Evolutionary conservation across 2,113 vertebrate genomes (phyloP), one percentile per base, ranked within the genome.

Genomic region (Ochotona princeps): DNA sequence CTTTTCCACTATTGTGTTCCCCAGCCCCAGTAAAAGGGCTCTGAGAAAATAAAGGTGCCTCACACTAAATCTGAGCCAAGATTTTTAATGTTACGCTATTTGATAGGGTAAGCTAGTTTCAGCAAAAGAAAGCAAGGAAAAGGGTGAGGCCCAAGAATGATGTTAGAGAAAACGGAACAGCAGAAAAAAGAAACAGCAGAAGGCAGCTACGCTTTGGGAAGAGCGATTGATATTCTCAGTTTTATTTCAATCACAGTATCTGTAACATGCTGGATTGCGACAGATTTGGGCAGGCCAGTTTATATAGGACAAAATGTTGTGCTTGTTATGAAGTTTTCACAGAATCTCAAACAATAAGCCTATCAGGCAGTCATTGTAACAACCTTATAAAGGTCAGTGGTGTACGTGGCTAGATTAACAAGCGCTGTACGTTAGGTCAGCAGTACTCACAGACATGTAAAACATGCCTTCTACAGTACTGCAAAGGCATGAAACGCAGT

Each of bases 11-110:
- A 65, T 21, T 73, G 49, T 88, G 57, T 87, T 94, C 28, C 21
- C 57, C 84, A 65, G 75, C 11, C 35, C 28, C 9, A 89, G 80
- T 54, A 92, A 65, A 90, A 87, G 66, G 73, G 61, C 72, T 96
- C 51, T 94, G 83, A 89, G 95, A 90, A 86, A 28, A 89, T 83
- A 89, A 89, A 95, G 93, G 44, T 44, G 70, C 26, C 75, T 94
- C 87, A 86, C 21, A 92, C 8, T 84, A 66, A 86, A 90, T 91
- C 44, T 83, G 44, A 95, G 66, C 44, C 81, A 51, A 92, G 38
- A 51, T 47, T 75, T 85, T 72, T 28, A 21, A 17, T 78, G 74
- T 83, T 92, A 93, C n/a, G 87, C 17, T 75, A 57, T 61, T 35
- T 91, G 75, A 92, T 83, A 87, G 72, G 74, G 35, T 83, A 87